phyloP scores from a whole-genome alignment of 2,888 invertebrate genomes.

The Limnephilus marmoratus region DNA sequence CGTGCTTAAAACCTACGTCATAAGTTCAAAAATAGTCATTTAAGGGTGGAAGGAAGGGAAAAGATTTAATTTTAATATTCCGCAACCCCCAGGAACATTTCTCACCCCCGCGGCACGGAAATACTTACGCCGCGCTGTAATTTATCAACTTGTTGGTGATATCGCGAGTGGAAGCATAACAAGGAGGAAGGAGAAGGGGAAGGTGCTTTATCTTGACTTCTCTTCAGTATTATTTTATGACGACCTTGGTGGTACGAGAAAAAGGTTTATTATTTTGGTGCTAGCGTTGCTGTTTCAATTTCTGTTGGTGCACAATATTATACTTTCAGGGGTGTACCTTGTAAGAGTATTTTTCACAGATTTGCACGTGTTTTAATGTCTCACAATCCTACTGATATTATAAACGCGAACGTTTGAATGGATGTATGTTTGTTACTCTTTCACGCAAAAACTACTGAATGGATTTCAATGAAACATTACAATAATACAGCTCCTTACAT shows the following conservation, averaged over 20 bases:
- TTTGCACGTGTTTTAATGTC: too few species aligned
- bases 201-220: not conserved
- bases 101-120: not conserved
- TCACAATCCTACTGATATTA: too few species aligned
- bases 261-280: not conserved
- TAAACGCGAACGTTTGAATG: too few species aligned
- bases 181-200: not conserved
- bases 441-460: too few species aligned
- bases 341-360: not conserved
- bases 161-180: not conserved
- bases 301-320: not conserved
- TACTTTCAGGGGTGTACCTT: not conserved
- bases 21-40: not conserved
- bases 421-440: too few species aligned
- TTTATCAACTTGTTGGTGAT: not conserved
- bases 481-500: too few species aligned
- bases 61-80: not conserved
- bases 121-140: not conserved
- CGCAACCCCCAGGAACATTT: not conserved
- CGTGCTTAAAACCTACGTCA: not conserved
- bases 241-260: not conserved
- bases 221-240: not conserved
- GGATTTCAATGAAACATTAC: too few species aligned
- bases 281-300: not conserved
- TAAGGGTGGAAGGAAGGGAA: not conserved